Evolutionary conservation across 1,140 invertebrate genomes (phyloP).

Genomic region (Tribolium madens): DNA sequence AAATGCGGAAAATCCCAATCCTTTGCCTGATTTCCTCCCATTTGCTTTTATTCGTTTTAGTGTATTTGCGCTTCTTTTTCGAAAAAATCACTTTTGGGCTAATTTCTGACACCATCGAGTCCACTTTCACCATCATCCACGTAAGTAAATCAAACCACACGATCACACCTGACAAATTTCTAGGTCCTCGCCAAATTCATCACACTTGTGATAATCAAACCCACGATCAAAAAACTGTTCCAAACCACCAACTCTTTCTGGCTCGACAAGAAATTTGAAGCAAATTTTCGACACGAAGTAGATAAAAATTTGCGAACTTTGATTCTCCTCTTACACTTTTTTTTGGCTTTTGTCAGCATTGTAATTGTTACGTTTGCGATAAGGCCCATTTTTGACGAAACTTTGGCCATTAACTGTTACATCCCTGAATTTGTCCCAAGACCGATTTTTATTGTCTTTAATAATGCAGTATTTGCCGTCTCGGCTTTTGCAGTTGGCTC

Average conservation of each 20-base stretch:
- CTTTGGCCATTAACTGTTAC: slow-evolving; percentile 4
- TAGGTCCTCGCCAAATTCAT: slow-evolving; percentile 21
- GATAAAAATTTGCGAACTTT: neutral
- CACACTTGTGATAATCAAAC: neutral
- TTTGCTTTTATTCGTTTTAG: slow-evolving; percentile 5
- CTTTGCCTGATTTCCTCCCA: neutral
- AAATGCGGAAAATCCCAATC: neutral
- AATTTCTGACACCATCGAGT: slow-evolving; percentile 16
- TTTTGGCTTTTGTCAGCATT: neutral
- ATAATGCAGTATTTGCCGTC: neutral
- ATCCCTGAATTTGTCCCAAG: neutral
- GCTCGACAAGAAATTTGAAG: neutral
- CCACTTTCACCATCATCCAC: slow-evolving; percentile 10
- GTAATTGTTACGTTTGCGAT: neutral
- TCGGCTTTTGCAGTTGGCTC: neutral
- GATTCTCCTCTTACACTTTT: neutral
- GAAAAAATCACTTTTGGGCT: slow-evolving; percentile 8
- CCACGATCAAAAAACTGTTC: neutral
- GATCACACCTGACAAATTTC: neutral
- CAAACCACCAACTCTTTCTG: neutral
- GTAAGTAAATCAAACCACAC: neutral
- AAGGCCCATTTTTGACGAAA: slow-evolving; percentile 1
- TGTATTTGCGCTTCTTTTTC: neutral
- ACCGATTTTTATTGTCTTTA: neutral
- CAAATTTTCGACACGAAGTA: neutral